These are phyloP conservation scores for Urechis unicinctus DNA, from an alignment of 2,888 invertebrate species.

Conservation along the genomic window DNA sequence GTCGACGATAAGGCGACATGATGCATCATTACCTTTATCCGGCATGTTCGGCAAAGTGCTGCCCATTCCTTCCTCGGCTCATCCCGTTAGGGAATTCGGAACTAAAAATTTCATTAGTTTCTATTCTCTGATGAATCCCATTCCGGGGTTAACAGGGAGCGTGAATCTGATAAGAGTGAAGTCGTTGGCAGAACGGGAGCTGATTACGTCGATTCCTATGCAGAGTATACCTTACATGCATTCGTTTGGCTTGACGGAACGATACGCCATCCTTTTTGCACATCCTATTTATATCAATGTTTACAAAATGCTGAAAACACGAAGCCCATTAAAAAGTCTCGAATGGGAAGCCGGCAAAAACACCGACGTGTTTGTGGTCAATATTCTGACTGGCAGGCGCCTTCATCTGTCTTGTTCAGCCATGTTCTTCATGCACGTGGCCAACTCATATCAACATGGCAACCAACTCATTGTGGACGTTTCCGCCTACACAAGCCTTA, in stretches of 20 bases:
- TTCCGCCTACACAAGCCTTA: constrained; percentile 32
- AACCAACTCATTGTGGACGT: constrained; percentile 30
- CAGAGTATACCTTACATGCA: constrained; percentile 41
- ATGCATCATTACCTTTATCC: constrained; percentile 6
- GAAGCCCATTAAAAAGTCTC: constrained; percentile 31
- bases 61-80: constrained; percentile 38
- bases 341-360: constrained; percentile 30
- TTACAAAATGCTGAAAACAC: constrained; percentile 28
- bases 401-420: constrained; percentile 18
- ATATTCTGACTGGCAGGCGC: constrained; percentile 26
- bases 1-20: constrained; percentile 16
- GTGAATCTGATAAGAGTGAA: constrained; percentile 32
- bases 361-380: constrained; percentile 30
- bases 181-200: constrained; percentile 26
- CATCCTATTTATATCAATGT: constrained; percentile 37
- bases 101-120: constrained; percentile 31
- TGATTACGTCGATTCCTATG: constrained; percentile 30
- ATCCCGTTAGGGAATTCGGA: constrained; percentile 37
- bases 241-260: constrained; percentile 34
- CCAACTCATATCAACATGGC: constrained; percentile 31
- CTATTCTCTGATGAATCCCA: constrained; percentile 29
- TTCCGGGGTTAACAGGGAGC: constrained; percentile 25
- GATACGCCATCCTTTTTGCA: constrained; percentile 36
- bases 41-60: constrained; percentile 20
- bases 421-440: constrained; percentile 39